Evolutionary conservation across 1,140 invertebrate species (phyloP), one percentile per base, ranked within the genome.

Genomic region (Probaryconus sp.): DNA sequence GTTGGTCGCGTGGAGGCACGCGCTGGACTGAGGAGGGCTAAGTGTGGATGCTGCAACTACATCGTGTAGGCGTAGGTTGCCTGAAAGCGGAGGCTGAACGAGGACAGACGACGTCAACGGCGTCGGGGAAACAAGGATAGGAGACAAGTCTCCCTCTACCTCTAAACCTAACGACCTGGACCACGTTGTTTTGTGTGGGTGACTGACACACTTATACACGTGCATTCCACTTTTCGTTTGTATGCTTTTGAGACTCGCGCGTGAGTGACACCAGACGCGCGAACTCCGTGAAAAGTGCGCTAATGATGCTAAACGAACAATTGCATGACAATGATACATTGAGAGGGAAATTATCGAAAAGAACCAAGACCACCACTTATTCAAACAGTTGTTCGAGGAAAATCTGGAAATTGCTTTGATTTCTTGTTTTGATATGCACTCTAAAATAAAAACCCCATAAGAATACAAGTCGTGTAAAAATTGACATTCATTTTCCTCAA

Each of bases 1-100:
- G 85, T 81, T 85, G 85, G 85, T 85, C 86, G 86, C 85, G 86
- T 88, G 85, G 85, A 87, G 85, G 86, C 85, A 87, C 85, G 86
- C 85, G 86, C 84, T 85, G 81, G 79, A 85, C 85, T 85, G 85
- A 83, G 83, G 79, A 82, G 83, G 79, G 82, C 81, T 81, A 86
- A 87, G 84, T 85, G 85, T 86, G 84, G 85, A 87, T 85, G 84
- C 84, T 85, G 84, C 83, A 80, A 83, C 84, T 84, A 85, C 81
- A 83, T 80, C 84, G 85, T 80, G 85, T 87, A 85, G 85, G 85
- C 85, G 85, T 86, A 79, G 80, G 81, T 82, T 77, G 81, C 76
- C 79, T 81, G 79, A 83, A 79, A 82, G 70, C 79, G 77, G 64
- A 78, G 63, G 70, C 67, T 69, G 33, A 48, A 63, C 58, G 75